phyloP scores from a whole-genome alignment of 2,113 vertebrate species.

The Tenebrosternarchus preto region DNA sequence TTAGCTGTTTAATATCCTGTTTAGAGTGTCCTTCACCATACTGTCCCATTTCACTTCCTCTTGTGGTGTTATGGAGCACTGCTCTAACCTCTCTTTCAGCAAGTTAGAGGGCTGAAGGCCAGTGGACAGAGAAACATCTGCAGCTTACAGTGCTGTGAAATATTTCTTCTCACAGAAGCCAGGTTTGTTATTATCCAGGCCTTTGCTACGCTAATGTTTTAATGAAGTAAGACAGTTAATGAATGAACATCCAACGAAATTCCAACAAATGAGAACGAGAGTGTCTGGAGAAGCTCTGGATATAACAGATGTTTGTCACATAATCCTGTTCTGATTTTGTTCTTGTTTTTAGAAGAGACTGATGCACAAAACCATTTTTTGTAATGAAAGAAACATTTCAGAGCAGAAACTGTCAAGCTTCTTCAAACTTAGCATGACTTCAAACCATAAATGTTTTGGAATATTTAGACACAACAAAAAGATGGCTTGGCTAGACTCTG shows the following conservation, averaged over 20 bases:
- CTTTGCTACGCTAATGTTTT: neutral
- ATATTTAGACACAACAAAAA: neutral
- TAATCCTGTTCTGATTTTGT: neutral
- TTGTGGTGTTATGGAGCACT: conserved; percentile 47
- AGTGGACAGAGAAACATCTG: neutral
- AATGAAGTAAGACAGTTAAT: no score
- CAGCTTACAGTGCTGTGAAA: neutral
- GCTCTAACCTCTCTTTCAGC: conserved; percentile 21
- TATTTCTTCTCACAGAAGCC: neutral
- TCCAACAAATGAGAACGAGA: no score
- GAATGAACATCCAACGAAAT: no score
- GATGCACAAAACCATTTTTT: neutral
- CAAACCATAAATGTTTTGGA: neutral
- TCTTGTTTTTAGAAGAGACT: neutral
- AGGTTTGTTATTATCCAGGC: neutral
- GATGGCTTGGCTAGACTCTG: neutral
- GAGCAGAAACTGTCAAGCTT: neutral
- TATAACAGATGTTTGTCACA: no score
- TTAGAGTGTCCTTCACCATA: conserved; percentile 67
- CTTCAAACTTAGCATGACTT: no score
- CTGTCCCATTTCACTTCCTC: conserved; percentile 56
- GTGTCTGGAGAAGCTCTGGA: no score
- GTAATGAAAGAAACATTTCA: neutral
- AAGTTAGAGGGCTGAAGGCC: conserved; percentile 13
- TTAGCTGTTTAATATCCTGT: conserved; percentile 78